Percentiles rank a stretch among this genome's conserved stretches.
phyloP scores from a whole-genome alignment of 2,797 vertebrate genomes.

The Propithecus deckenii region DNA sequence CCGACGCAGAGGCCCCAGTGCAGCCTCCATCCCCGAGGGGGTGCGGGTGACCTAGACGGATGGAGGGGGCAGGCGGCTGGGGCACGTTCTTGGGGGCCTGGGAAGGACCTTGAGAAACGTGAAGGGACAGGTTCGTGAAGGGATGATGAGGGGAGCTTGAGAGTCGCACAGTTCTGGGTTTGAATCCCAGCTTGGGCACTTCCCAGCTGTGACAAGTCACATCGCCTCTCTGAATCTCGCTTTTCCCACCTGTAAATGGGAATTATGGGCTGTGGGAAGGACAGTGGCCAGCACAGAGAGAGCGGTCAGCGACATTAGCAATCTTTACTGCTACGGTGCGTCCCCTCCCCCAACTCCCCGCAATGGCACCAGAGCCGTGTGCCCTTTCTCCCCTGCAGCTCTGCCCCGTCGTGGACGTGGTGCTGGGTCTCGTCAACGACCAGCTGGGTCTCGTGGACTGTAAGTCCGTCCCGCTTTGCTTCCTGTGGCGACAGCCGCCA shows the following conservation, averaged over 20 bases:
- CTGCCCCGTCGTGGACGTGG: constrained; percentile 67
- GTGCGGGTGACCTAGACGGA: not conserved
- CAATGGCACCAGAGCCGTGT: accelerated
- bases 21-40: too few relatives aligned
- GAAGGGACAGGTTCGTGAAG: not conserved
- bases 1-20: not conserved
- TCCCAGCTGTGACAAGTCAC: not conserved
- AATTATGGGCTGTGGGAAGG: not conserved
- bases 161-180: not conserved
- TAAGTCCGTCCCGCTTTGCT: constrained; percentile 63
- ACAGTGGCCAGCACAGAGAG: not conserved
- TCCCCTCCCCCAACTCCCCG: accelerated
- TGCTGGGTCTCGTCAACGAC: constrained; percentile 78
- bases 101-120: not conserved
- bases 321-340: accelerated
- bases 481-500: not conserved
- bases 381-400: constrained; percentile 71
- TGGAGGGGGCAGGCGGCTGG: not conserved
- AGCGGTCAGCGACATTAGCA: accelerated
- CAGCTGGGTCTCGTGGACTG: constrained; percentile 80
- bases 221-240: not conserved
- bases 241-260: not conserved
- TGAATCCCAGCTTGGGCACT: not conserved
- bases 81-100: not conserved
- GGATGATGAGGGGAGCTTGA: not conserved